phyloP scores from a whole-genome alignment of 2,888 invertebrate species.

The Lasioglossum zephyrum region DNA sequence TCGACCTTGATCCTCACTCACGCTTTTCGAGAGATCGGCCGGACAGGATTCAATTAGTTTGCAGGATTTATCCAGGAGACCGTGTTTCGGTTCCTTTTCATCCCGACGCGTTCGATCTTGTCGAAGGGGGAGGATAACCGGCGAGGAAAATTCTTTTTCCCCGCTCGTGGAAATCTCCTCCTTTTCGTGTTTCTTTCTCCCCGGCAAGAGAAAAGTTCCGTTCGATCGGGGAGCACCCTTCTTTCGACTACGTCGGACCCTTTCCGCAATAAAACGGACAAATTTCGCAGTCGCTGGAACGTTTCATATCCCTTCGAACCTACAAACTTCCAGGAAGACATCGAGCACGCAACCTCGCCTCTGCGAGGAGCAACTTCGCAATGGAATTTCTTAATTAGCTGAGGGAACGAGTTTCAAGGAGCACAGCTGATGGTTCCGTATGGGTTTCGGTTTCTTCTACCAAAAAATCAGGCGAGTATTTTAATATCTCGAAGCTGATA shows the following conservation, averaged over 20 bases:
- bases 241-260: conserved; percentile 8
- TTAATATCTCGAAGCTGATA: not conserved
- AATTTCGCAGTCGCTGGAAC: not conserved
- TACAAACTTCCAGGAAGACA: conserved; percentile 1
- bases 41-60: conserved; percentile 35
- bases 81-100: conserved; percentile 16
- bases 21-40: conserved; percentile 15
- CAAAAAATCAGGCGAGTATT: not conserved
- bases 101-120: not conserved
- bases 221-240: conserved; percentile 1
- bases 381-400: conserved; percentile 55
- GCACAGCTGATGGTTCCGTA: conserved; percentile 18
- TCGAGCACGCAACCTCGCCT: not conserved
- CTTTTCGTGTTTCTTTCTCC: not conserved
- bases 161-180: not conserved
- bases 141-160: not conserved
- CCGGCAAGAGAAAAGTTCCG: not conserved
- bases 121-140: not conserved
- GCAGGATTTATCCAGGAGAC: conserved; percentile 6
- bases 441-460: not conserved
- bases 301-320: not conserved
- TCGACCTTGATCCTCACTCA: conserved; percentile 26
- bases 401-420: conserved; percentile 18
- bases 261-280: conserved; percentile 17
- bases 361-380: conserved; percentile 2